Conservation (phyloP, 2,113 vertebrate genomes). For the Sorex fumeus region DNA sequence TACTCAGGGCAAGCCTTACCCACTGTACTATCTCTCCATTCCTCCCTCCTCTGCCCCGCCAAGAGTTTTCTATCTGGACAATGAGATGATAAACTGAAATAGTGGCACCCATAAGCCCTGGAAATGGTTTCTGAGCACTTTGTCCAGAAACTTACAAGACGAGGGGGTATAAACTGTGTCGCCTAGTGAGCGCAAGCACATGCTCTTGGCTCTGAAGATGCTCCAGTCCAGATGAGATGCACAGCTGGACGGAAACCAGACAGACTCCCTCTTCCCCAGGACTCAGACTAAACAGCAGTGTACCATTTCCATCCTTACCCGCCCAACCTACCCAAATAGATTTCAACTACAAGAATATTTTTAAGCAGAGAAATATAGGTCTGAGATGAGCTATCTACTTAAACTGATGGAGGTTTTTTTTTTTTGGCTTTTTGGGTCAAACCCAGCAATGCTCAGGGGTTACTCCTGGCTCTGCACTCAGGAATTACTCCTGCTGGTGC, state of each 20-base stretch:
- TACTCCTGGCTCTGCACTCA: too few species aligned
- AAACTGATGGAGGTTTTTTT: neutral
- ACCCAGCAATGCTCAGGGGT: too few species aligned
- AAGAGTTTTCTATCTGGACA: neutral
- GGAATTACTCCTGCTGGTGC: too few species aligned
- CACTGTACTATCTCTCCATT: neutral
- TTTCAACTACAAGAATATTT: constrained; percentile 29
- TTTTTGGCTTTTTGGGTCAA: neutral
- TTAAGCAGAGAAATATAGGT: constrained; percentile 39
- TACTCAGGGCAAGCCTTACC: too few species aligned
- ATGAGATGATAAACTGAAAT: neutral
- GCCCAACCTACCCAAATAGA: constrained; percentile 12
- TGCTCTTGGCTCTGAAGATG: neutral
- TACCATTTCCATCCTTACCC: neutral
- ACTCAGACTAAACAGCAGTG: neutral
- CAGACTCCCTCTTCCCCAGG: neutral
- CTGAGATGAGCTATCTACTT: constrained; percentile 9
- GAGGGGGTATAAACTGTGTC: neutral
- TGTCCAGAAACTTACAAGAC: neutral
- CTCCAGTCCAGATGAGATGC: too few species aligned
- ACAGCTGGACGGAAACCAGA: neutral
- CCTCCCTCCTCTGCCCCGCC: neutral
- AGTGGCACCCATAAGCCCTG: neutral
- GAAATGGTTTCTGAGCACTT: neutral
- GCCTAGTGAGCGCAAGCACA: neutral